These are phyloP conservation scores for Microtus richardsoni DNA, from an alignment of 2,113 vertebrate species.

Conservation along the genomic window DNA sequence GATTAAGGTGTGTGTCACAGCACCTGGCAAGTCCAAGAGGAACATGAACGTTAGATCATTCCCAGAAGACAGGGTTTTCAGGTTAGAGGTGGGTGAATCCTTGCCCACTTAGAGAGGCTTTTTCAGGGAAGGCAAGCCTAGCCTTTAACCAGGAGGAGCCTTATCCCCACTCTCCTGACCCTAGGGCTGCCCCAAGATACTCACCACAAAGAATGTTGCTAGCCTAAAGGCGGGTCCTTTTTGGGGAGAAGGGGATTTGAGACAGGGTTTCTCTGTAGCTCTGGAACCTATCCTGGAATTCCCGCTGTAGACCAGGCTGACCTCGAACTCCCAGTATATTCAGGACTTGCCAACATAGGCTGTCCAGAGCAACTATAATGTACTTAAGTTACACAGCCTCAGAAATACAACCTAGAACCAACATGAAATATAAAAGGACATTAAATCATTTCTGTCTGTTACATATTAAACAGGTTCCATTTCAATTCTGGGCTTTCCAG, in stretches of 20 bases:
- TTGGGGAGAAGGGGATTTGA: not conserved
- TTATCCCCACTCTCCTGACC: too few species aligned
- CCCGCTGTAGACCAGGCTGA: too few species aligned
- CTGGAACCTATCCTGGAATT: too few species aligned
- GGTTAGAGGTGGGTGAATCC: not conserved
- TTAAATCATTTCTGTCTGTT: not conserved
- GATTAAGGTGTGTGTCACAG: not conserved
- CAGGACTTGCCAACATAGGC: not conserved
- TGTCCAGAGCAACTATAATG: not conserved
- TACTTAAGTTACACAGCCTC: not conserved
- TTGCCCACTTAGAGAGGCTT: not conserved
- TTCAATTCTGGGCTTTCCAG: not conserved
- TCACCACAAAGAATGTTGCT: not conserved
- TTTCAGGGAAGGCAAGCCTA: not conserved
- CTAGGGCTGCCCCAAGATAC: not conserved
- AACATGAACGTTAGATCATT: not conserved
- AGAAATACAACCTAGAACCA: not conserved
- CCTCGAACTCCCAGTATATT: not conserved
- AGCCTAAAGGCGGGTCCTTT: not conserved
- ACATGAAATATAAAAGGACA: conserved; percentile 4
- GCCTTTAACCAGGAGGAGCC: not conserved
- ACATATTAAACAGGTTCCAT: not conserved
- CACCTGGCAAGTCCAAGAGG: not conserved
- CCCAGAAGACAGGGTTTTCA: not conserved
- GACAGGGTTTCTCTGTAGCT: too few species aligned